Evolutionary conservation across 2,888 invertebrate genomes (phyloP), one percentile per base, ranked within the genome.

Genomic region (Dastarcus helophoroides): DNA sequence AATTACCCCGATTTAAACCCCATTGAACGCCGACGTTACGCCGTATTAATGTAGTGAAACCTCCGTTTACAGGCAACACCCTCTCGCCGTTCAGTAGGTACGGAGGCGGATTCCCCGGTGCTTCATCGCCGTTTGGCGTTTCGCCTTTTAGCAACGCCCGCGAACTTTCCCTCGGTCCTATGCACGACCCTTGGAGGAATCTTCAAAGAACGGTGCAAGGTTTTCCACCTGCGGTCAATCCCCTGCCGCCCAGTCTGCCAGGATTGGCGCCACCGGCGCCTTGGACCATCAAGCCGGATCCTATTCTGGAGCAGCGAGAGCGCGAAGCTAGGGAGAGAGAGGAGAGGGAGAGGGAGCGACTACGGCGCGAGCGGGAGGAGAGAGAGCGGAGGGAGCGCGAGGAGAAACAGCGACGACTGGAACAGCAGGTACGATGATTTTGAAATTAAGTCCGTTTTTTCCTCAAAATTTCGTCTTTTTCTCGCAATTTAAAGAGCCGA

Each of bases 11-110:
- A 27, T n/a, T 14, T 15, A 10, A 28, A 5, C 25, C 2, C 8
- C 7, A 23, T 29, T 14, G 9, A 8, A 9, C 25, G 14, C 16
- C 9, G 15, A 22, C 11, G 23, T 23, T 22, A 26, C 34, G 14
- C 13, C 9, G 9, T 14, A 14, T 31, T 34, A 14, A 34, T 31
- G 8, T 31, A 47, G 53, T 49, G 13, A 54, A 54, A 43, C 51
- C 52, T 6, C 52, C 50, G 14, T 50, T 53, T 50, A 35, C 55
- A 65, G 72, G 70, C 44, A 65, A 76, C 51, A 76, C 79, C 43
- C 75, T 84, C 52, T 82, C 84, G 35, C 84, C 83, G 29, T 88
- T 85, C 62, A 80, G 77, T 32, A 71, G 86, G 45, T 86, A 85
- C 64, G 80, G 78, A 32, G 35, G 38, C 3, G 50, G 43, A 14